These are phyloP conservation scores for Pecten maximus DNA, from an alignment of 2,888 invertebrate species.

Conservation along the genomic window DNA sequence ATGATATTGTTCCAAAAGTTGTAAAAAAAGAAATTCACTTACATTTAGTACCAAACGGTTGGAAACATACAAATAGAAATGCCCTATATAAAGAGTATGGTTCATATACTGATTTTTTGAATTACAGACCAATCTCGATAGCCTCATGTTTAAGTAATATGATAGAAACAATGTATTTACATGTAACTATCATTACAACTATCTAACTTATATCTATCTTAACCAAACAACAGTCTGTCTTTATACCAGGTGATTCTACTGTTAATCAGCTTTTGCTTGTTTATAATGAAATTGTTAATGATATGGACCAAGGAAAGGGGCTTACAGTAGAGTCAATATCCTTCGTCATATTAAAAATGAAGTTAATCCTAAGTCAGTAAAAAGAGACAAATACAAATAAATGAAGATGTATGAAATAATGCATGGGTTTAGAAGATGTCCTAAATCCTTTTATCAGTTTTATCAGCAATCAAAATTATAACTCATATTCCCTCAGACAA, in stretches of 20 bases:
- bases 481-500: not conserved
- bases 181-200: not conserved
- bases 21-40: not conserved
- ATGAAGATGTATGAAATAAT: not conserved
- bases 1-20: not conserved
- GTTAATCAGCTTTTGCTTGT: not conserved
- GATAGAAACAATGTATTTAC: not conserved
- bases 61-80: not conserved
- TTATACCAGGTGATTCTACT: not conserved
- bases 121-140: not conserved
- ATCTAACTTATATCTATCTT: not conserved
- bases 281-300: not conserved
- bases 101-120: not conserved
- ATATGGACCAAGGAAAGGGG: not conserved
- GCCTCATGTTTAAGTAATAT: not conserved
- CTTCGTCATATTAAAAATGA: not conserved
- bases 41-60: not conserved
- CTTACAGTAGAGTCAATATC: not conserved
- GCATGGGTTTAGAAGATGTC: not conserved
- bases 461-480: not conserved
- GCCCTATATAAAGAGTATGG: not conserved
- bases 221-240: not conserved
- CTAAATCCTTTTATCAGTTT: not conserved
- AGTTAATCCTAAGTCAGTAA: not conserved
- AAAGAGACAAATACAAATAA: not conserved